Evolutionary conservation across 2,797 vertebrate genomes (phyloP), one percentile per base, ranked within the genome.

Genomic region (Austrolebias charrua): DNA sequence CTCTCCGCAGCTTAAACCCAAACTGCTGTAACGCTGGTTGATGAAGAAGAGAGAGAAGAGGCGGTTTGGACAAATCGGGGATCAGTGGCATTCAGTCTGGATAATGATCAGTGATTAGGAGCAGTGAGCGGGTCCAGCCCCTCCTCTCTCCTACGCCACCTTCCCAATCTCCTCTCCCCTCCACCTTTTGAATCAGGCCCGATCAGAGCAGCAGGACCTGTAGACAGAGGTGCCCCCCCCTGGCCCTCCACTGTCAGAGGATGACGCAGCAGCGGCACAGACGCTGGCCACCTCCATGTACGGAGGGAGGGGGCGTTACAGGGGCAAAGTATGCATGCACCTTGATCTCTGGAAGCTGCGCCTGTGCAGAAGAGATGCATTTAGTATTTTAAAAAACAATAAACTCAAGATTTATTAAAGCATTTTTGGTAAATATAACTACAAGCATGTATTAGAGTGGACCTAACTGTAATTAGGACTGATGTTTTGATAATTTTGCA

Each of bases 321-420:
- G 95, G 95, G 24, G 95, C 95, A 60, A 97, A 97, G 88, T 96
- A 97, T 84, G 95, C 95, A 0, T 97, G 95, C 72, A 96, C 95
- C 79, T 95, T 96, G 82, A 97, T 95, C 0, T 95, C 94, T 66
- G 95, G 95, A 71, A 96, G 95, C 73, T 97, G 95, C 71, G 95
- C 93, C 95, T 96, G 90, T 2, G 78, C 58, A 58, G 28, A 69
- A 66, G 18, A 77, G 16, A 57, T 20, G 14, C 15, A 33, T 77
- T 47, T 7, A 19, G 7, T 7, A 10, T 47, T 19, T 1, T 0
- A 15, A 13, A 5, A 15, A 19, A 6, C 40, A 54, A 28, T 18
- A 11, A 20, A 40, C 18, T 4, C 13, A 6, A 15, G 38, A 20
- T 43, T 28, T 18, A 14, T 46, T 20, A 4, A 33, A 33, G 9